Percentiles rank a stretch among this genome's conserved stretches.
Conservation (phyloP, 2,888 invertebrate species). For the Xestia c-nigrum region DNA sequence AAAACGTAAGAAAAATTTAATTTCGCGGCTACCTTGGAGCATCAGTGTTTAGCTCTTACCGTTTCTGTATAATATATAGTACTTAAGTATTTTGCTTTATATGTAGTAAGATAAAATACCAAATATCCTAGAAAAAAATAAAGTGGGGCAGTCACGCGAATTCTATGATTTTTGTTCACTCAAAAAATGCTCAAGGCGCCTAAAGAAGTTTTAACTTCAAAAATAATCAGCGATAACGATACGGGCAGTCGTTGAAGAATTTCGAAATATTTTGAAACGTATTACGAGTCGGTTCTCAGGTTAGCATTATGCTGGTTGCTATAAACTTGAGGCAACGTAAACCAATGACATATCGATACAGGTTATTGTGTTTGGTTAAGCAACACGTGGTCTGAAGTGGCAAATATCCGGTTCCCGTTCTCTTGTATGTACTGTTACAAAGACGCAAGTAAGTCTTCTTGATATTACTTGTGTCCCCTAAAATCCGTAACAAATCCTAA, state of each 20-base stretch:
- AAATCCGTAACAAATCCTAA: background rate
- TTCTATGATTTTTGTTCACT: too few relatives aligned
- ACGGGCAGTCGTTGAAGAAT: background rate
- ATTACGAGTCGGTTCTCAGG: background rate
- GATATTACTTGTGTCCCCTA: background rate
- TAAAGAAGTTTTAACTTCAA: too few relatives aligned
- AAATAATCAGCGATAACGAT: background rate
- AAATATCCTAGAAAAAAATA: too few relatives aligned
- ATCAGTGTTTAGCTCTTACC: too few relatives aligned
- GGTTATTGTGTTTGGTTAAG: conserved; percentile 29
- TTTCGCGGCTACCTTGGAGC: too few relatives aligned
- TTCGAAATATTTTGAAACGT: background rate
- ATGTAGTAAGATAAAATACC: too few relatives aligned
- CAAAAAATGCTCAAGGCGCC: too few relatives aligned
- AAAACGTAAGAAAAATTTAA: too few relatives aligned
- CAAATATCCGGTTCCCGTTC: conserved; percentile 3
- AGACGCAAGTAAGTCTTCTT: background rate
- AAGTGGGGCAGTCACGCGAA: too few relatives aligned
- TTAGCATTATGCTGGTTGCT: background rate
- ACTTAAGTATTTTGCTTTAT: too few relatives aligned
- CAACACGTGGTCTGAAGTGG: conserved; percentile 17
- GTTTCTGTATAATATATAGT: too few relatives aligned
- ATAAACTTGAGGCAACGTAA: background rate
- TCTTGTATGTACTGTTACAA: background rate
- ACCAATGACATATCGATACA: conserved; percentile 9